Percentiles rank a stretch among this genome's conserved stretches.
Conservation (phyloP, 2,113 vertebrate species). For the Caranx melampygus region DNA sequence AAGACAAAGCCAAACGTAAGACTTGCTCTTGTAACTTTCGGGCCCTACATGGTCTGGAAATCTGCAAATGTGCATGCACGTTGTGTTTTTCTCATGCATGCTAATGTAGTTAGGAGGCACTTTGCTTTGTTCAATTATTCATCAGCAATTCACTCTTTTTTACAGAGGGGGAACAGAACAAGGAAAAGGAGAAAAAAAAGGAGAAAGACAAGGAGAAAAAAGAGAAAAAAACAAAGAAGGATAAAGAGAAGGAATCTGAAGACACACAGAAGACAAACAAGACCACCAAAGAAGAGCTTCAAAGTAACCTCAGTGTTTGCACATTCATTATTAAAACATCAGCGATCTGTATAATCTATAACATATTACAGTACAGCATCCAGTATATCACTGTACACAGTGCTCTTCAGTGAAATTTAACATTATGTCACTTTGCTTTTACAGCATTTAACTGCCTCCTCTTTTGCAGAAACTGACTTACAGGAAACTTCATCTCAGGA, state of each 20-base stretch:
- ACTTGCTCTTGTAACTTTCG: background rate
- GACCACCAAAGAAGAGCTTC: constrained; percentile 63
- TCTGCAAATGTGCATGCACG: background rate
- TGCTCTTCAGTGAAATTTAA: background rate
- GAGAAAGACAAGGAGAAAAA: constrained; percentile 68
- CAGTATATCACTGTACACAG: background rate
- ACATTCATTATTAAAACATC: background rate
- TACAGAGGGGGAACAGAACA: constrained; percentile 57
- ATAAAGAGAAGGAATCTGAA: constrained; percentile 62
- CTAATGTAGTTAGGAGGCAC: background rate
- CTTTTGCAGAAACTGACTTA: constrained; percentile 64
- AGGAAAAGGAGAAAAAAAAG: constrained; percentile 60
- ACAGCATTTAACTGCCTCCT: background rate
- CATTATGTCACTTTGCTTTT: background rate
- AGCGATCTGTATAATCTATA: background rate
- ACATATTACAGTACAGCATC: background rate
- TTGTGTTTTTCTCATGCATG: background rate
- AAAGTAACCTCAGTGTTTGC: constrained; percentile 55
- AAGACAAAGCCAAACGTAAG: constrained; percentile 74
- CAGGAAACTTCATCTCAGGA: constrained; percentile 53
- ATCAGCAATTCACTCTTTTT: constrained; percentile 44
- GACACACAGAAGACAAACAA: constrained; percentile 66
- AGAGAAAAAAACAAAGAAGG: constrained; percentile 72
- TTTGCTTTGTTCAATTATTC: constrained; percentile 2
- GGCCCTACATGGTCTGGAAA: background rate